Percentiles rank a stretch among this genome's conserved stretches.
Conservation (phyloP, 2,888 invertebrate genomes). For the Aplocera efformata region DNA sequence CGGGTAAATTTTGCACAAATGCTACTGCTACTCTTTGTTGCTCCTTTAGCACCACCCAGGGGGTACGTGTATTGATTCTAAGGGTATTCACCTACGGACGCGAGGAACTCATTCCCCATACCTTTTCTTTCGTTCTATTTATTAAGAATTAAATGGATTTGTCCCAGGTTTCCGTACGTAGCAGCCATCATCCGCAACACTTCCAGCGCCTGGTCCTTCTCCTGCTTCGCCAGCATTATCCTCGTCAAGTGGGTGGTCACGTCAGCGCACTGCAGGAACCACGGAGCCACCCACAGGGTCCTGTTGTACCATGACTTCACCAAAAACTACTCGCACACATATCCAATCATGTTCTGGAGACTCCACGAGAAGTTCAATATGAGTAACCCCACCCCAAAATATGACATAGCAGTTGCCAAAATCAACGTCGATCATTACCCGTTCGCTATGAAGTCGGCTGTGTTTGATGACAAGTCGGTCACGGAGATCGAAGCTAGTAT, state of each 20-base stretch:
- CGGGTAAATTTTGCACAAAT: too few species aligned
- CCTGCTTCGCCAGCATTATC: constrained; percentile 62
- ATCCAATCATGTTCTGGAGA: constrained; percentile 59
- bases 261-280: constrained; percentile 57
- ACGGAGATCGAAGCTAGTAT: constrained; percentile 41
- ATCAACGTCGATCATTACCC: constrained; percentile 44
- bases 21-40: too few species aligned
- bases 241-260: constrained; percentile 61
- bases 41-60: too few species aligned
- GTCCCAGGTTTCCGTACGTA: constrained; percentile 53
- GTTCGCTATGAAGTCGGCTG: constrained; percentile 40
- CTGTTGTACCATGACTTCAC: constrained; percentile 54
- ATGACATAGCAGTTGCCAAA: constrained; percentile 64
- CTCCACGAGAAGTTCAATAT: constrained; percentile 55
- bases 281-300: constrained; percentile 50
- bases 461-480: constrained; percentile 39
- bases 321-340: constrained; percentile 49
- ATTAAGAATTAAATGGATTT: too few species aligned
- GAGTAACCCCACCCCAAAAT: constrained; percentile 34
- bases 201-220: constrained; percentile 48
- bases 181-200: constrained; percentile 58
- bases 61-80: too few species aligned
- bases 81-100: too few species aligned
- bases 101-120: too few species aligned
- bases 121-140: too few species aligned